A percentile compares a stretch with the other conserved stretches of the same genome.
Evolutionary conservation across 2,888 invertebrate genomes (phyloP).

Genomic region (Prenolepis imparis): DNA sequence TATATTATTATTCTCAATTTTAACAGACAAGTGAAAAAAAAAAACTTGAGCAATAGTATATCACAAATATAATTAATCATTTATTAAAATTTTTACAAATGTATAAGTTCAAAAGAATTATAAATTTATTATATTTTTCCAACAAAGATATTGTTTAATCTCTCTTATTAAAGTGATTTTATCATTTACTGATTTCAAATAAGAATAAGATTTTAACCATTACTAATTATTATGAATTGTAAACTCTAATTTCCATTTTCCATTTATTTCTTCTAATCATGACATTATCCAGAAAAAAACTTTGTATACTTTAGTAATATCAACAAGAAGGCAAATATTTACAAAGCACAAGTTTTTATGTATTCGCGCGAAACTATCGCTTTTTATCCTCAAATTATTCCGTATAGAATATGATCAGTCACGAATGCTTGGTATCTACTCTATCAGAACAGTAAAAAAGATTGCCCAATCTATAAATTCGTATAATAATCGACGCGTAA

Average conservation of each 20-base stretch:
- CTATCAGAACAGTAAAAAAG: slow-evolving; percentile 37
- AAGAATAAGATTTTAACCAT: not conserved
- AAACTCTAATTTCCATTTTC: not conserved
- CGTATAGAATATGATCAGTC: slow-evolving; percentile 12
- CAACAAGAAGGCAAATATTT: slow-evolving; percentile 1
- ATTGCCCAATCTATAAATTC: slow-evolving; percentile 51
- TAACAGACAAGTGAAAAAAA: not conserved
- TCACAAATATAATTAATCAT: not conserved
- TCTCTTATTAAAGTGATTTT: not conserved
- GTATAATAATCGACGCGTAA: slow-evolving; percentile 37
- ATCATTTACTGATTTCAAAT: not conserved
- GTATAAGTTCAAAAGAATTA: not conserved
- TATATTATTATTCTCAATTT: not conserved
- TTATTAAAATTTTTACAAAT: not conserved
- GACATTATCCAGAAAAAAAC: not conserved
- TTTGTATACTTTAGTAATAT: not conserved
- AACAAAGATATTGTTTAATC: not conserved
- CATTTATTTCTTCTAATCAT: not conserved
- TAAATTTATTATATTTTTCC: not conserved
- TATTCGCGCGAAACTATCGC: slow-evolving; percentile 1
- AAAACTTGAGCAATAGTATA: not conserved
- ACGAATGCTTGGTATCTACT: slow-evolving; percentile 39
- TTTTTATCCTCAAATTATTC: slow-evolving; percentile 20
- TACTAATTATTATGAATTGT: not conserved
- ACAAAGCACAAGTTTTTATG: slow-evolving; percentile 20